Evolutionary conservation across 2,888 invertebrate genomes (phyloP).

Genomic region (Amblyjoppa proteus): DNA sequence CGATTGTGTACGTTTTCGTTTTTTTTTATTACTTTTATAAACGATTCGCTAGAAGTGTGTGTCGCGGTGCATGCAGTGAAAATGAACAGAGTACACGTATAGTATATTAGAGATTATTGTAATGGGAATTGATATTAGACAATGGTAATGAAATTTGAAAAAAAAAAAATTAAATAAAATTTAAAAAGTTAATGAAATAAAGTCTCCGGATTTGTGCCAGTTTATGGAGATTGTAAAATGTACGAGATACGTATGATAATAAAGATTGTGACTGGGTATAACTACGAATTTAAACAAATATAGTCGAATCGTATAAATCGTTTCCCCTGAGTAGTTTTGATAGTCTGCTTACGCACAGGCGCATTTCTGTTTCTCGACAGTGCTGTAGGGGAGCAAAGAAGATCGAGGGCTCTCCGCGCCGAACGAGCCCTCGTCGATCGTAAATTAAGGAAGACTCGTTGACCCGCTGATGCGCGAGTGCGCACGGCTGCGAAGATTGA

Average conservation of each 20-base stretch:
- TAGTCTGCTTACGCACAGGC: background rate
- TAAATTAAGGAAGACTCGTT: constrained; percentile 23
- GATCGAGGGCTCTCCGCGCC: constrained; percentile 5
- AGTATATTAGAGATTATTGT: constrained; percentile 50
- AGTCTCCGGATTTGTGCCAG: constrained; percentile 75
- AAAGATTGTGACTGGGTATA: constrained; percentile 64
- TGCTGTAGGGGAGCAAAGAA: constrained; percentile 13
- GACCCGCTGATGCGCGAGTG: constrained; percentile 27
- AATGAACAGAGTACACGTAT: constrained; percentile 39
- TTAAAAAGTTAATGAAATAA: constrained; percentile 10
- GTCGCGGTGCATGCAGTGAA: constrained; percentile 36
- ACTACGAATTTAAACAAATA: constrained; percentile 11
- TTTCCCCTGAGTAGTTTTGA: background rate
- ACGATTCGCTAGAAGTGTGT: constrained; percentile 14
- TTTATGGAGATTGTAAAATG: constrained; percentile 77
- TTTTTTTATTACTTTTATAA: constrained; percentile 36
- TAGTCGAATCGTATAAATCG: background rate
- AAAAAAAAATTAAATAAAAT: constrained; percentile 7
- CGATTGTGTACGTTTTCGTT: constrained; percentile 37
- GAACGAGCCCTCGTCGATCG: constrained; percentile 4
- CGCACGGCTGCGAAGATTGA: constrained; percentile 16
- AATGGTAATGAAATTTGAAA: constrained; percentile 10
- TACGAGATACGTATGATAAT: constrained; percentile 74
- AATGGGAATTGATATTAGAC: constrained; percentile 56
- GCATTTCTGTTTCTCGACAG: constrained; percentile 5